phyloP scores from a whole-genome alignment of 2,888 invertebrate species.

The Brachypalpus laphriformis region DNA sequence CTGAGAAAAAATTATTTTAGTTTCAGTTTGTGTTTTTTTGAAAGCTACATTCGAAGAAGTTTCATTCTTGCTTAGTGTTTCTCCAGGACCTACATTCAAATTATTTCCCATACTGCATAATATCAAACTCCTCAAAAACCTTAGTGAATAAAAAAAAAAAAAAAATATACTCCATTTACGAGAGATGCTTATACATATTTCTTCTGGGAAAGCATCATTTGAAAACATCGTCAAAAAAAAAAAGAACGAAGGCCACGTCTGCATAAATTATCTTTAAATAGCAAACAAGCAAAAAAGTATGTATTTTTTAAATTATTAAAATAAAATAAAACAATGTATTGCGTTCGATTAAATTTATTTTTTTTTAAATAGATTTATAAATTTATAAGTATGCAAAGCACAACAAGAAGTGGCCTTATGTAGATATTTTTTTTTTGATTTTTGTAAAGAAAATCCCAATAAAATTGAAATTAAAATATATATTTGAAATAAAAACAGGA shows the following conservation, averaged over 20 bases:
- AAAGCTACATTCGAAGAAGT: too few species aligned
- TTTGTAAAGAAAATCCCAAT: not conserved
- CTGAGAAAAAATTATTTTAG: too few species aligned
- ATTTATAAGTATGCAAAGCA: slow-evolving; percentile 27
- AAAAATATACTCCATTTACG: too few species aligned
- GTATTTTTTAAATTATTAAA: not conserved
- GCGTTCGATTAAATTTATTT: not conserved
- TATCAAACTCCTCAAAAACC: too few species aligned
- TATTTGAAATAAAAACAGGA: not conserved
- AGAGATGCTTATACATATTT: too few species aligned
- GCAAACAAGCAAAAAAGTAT: not conserved
- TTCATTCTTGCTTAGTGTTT: too few species aligned
- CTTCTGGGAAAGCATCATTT: too few species aligned
- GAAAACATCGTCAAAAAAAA: too few species aligned
- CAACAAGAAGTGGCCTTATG: slow-evolving; percentile 37
- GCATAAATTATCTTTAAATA: not conserved
- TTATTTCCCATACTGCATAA: too few species aligned
- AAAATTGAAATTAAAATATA: not conserved
- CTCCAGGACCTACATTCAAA: too few species aligned
- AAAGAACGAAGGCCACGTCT: not conserved
- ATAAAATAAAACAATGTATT: not conserved
- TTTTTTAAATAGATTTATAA: not conserved
- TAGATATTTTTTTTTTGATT: slow-evolving; percentile 10
- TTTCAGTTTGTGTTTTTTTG: too few species aligned
- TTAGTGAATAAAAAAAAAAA: too few species aligned